Conservation (phyloP, 2,797 vertebrate species). For the Xyrichtys novacula region DNA sequence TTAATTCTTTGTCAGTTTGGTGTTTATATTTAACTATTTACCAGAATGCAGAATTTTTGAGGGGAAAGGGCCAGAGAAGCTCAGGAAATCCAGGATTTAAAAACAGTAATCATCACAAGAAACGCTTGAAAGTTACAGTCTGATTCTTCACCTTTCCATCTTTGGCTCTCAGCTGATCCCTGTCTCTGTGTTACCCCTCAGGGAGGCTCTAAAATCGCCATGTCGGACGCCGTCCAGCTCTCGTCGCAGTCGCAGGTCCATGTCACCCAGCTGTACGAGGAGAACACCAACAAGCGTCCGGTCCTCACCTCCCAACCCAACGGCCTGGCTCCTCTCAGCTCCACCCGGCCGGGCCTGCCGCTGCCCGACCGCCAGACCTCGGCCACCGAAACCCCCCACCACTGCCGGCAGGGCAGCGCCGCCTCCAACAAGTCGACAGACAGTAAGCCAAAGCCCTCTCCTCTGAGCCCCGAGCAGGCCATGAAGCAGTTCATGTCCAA, state of each 20-base stretch:
- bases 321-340: constrained; percentile 87
- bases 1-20: too few species aligned
- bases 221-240: constrained; percentile 92
- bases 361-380: constrained; percentile 87
- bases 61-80: too few species aligned
- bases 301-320: constrained; percentile 96
- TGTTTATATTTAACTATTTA: too few species aligned
- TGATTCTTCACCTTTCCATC: not conserved
- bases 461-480: constrained; percentile 92
- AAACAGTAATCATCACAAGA: too few species aligned
- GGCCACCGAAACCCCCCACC: constrained; percentile 84
- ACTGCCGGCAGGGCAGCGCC: constrained; percentile 91
- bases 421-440: constrained; percentile 92
- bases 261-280: constrained; percentile 94
- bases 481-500: constrained; percentile 99
- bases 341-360: constrained; percentile 87
- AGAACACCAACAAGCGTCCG: constrained; percentile 94
- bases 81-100: too few species aligned
- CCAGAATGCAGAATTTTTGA: too few species aligned
- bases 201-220: constrained; percentile 92
- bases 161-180: not conserved
- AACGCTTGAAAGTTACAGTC: too few species aligned
- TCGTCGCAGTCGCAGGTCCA: constrained; percentile 90
- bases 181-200: constrained; percentile 67
- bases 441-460: constrained; percentile 87